Conservation (phyloP, 1,140 invertebrate species). For the Drosophila suzukii region DNA sequence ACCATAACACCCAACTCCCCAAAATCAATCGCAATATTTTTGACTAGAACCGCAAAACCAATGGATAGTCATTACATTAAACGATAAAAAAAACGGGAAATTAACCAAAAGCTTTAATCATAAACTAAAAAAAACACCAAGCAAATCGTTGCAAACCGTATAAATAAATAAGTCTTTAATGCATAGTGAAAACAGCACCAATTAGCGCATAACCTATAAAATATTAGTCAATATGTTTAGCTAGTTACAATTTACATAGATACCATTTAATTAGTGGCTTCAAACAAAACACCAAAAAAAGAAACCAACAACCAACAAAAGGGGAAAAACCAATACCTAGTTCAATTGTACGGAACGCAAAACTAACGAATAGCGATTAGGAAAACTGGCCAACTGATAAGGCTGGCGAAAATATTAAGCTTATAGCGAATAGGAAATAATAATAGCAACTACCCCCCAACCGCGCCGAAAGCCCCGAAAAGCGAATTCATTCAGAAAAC, state of each 20-base stretch:
- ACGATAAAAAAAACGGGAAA: constrained; percentile 32
- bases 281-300: constrained; percentile 70
- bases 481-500: constrained; percentile 77
- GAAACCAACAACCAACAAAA: constrained; percentile 45
- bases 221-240: constrained; percentile 75
- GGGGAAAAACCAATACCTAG: constrained; percentile 62
- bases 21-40: constrained; percentile 74
- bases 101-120: constrained; percentile 51
- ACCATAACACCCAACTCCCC: constrained; percentile 34
- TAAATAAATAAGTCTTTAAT: constrained; percentile 50
- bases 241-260: constrained; percentile 70
- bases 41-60: constrained; percentile 37
- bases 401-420: constrained; percentile 58
- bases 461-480: constrained; percentile 41
- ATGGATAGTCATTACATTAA: constrained; percentile 17
- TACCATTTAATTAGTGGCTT: constrained; percentile 73
- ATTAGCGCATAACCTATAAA: constrained; percentile 72
- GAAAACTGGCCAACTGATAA: constrained; percentile 61
- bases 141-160: constrained; percentile 39
- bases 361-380: constrained; percentile 79
- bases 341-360: constrained; percentile 53
- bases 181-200: constrained; percentile 71
- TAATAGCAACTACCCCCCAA: constrained; percentile 41
- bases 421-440: constrained; percentile 72
- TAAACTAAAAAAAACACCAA: constrained; percentile 65